These are phyloP conservation scores for Drosophila bunnanda DNA, from an alignment of 2,888 invertebrate species.

Conservation along the genomic window DNA sequence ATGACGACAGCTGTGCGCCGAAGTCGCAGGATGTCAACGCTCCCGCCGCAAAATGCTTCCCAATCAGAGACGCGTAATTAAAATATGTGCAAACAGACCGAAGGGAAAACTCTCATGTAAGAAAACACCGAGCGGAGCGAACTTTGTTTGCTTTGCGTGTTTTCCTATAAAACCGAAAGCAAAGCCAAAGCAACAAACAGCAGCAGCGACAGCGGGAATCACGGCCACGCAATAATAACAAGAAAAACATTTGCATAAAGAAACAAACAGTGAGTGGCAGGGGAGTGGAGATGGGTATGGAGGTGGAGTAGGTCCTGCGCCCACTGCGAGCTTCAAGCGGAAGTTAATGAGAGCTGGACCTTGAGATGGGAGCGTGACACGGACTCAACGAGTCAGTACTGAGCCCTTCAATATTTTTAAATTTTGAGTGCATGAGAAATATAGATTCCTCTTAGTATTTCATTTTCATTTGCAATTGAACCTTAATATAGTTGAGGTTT, in stretches of 20 bases:
- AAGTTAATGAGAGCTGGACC: constrained; percentile 69
- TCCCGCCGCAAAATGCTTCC: constrained; percentile 58
- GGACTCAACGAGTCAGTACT: neutral
- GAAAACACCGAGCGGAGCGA: constrained; percentile 44
- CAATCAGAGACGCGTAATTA: constrained; percentile 78
- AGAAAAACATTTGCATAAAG: constrained; percentile 76
- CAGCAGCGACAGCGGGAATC: constrained; percentile 44
- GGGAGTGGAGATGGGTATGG: neutral
- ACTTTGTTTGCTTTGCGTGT: constrained; percentile 79
- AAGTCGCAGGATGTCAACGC: constrained; percentile 37
- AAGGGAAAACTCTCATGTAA: constrained; percentile 42
- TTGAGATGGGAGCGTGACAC: constrained; percentile 22
- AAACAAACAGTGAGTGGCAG: constrained; percentile 63
- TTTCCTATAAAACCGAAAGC: constrained; percentile 73
- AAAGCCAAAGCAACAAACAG: constrained; percentile 51
- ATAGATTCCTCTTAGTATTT: neutral
- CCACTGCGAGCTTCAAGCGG: constrained; percentile 58
- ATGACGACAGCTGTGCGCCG: constrained; percentile 43
- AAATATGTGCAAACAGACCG: constrained; percentile 75
- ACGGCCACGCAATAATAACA: constrained; percentile 66
- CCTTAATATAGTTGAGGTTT: neutral
- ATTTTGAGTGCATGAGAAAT: neutral
- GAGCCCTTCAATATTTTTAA: neutral
- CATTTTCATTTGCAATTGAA: neutral
- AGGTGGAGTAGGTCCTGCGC: constrained; percentile 1